These are phyloP conservation scores for Melangyna quadrimaculata DNA, from an alignment of 2,888 invertebrate species.

Conservation along the genomic window DNA sequence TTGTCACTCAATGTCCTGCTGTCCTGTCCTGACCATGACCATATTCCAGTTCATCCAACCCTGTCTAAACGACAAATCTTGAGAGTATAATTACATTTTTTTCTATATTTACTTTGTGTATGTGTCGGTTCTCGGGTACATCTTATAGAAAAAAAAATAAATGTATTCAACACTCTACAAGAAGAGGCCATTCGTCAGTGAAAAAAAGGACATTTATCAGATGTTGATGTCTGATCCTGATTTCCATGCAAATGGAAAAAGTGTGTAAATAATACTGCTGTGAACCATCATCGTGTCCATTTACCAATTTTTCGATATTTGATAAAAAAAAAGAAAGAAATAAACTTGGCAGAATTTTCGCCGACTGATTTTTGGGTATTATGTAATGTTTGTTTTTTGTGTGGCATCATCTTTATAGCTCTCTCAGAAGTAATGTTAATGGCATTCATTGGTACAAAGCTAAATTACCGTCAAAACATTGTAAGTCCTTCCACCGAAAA, in stretches of 20 bases:
- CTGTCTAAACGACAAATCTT: neutral
- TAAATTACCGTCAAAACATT: slow-evolving; percentile 13
- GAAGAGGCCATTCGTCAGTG: neutral
- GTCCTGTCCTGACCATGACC: no score
- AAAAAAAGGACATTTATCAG: slow-evolving; percentile 3
- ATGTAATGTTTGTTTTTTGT: neutral
- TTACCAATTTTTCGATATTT: neutral
- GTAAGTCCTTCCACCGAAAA: slow-evolving; percentile 31
- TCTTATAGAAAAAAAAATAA: neutral
- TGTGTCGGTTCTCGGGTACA: slow-evolving; percentile 1
- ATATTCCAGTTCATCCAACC: neutral
- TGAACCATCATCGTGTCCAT: neutral
- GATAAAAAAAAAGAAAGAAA: neutral
- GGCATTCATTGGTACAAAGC: slow-evolving; percentile 2
- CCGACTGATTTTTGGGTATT: neutral
- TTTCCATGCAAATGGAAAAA: slow-evolving; percentile 1
- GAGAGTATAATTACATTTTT: slow-evolving; percentile 9
- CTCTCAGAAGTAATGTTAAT: neutral
- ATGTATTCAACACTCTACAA: neutral
- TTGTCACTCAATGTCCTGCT: slow-evolving; percentile 29
- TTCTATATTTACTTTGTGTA: neutral
- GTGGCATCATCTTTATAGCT: neutral
- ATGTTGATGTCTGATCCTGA: neutral
- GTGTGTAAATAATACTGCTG: neutral
- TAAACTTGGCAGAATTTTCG: neutral